A percentile compares a stretch with the other conserved stretches of the same genome.
Evolutionary conservation across 2,888 invertebrate species (phyloP).

Genomic region (Rhopalosiphum nymphaeae): DNA sequence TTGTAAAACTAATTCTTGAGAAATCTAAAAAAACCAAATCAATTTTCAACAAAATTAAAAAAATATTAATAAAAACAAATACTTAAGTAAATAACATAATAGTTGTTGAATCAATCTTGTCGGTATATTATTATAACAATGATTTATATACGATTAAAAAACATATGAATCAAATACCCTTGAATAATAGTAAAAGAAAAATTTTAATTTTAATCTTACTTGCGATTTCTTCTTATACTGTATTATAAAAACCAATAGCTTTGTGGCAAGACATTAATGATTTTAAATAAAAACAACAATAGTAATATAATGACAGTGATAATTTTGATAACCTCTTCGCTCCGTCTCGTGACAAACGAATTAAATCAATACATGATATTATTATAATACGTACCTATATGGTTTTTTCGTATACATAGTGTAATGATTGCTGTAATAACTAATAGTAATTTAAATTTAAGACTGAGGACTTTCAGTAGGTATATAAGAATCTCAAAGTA

Average conservation of each 20-base stretch:
- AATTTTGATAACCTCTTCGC: too few species aligned
- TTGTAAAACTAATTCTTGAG: neutral
- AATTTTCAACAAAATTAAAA: neutral
- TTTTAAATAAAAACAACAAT: neutral
- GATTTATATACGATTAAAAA: neutral
- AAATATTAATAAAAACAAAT: neutral
- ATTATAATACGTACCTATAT: neutral
- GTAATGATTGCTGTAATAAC: too few species aligned
- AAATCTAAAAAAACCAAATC: neutral
- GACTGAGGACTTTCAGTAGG: neutral
- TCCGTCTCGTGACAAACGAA: too few species aligned
- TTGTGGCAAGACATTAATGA: neutral
- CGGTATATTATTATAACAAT: neutral
- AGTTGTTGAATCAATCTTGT: neutral
- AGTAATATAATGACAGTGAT: too few species aligned
- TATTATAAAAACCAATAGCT: too few species aligned
- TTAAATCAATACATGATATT: too few species aligned
- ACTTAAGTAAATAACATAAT: neutral
- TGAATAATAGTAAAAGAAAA: too few species aligned
- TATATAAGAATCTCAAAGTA: neutral
- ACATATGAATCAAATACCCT: neutral
- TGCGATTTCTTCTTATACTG: neutral
- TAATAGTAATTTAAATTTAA: neutral
- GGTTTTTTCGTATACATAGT: neutral
- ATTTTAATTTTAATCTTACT: neutral